Base-by-base conservation (phyloP, 1,140 invertebrate species). In the Pseudomyrmex cubaensis region DNA sequence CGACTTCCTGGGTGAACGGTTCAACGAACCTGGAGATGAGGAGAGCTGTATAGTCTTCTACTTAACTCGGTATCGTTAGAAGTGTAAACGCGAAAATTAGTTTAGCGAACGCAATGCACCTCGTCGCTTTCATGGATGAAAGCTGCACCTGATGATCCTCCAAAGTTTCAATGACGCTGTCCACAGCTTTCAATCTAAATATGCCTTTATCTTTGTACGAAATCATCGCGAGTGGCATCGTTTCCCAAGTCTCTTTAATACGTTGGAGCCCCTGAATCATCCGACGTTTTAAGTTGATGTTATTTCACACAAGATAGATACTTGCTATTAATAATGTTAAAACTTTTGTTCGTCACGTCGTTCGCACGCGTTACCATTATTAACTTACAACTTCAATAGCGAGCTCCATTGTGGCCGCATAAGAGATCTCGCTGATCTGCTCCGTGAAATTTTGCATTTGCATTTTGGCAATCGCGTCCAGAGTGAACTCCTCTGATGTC, bases 121-220 rank as follows among this genome's bases (percentile, higher is more conserved):
- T 96, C 0, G 97, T 98, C 2, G 97, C 96, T 92, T 98, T 98
- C 97, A 98, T 98, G 2, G 96, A 96, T 0, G 97, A 97, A 22
- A 98, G 93, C 77, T 96, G 95, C 50, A 97, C 95, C 93, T 96
- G 95, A 91, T 97, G 96, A 74, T 97, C 97, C 92, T 98, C 97
- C 15, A 97, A 90, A 52, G 95, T 93, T 93, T 96, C 95, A 90
- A 96, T 96, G 59, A 97, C 95, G n/a, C 97, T 96, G 70, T 97
- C 97, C 2, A 96, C 95, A 83, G 94, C 95, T 91, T 96, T 96
- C 10, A 97, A 95, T 77, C 83, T 91, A 80, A 93, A 96, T 12
- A 95, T 90, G 8, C 95, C 95, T 90, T 96, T 96, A 83, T 97
- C 96, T 92, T 96, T 97, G 87, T 97, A 96, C 9, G 96, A 95